Base-by-base conservation (phyloP, 2,888 invertebrate genomes). In the Andrena haemorrhoa region DNA sequence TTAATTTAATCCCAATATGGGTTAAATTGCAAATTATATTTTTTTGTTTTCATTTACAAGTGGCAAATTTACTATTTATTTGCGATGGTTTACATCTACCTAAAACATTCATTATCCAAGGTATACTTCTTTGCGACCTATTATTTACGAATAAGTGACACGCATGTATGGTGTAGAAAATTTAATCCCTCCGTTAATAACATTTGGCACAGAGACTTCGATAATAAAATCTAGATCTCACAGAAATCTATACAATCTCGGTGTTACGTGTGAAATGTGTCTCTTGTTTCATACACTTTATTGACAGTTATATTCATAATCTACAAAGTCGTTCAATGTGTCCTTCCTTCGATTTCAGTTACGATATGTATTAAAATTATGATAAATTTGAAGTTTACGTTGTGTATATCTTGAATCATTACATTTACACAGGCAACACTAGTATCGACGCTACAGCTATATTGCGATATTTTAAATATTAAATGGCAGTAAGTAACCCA, bases 1-100 rank as follows among this genome's bases (percentile, higher is more conserved):
- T 79, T 86, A 86, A 86, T 85, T 87, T 85, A 82, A 83, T 83
- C 85, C 88, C 90, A 90, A 90, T 90, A 89, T 91, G 90, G 89
- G 88, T 88, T 88, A 85, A 84, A 80, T 74, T 86, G 86, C 82
- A 88, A 89, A 86, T 88, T 82, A 74, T 85, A 82, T 86, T 79
- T 65, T 84, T 82, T 47, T 56, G 71, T 68, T 73, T 84, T 78
- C 81, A 88, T 85, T 86, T 87, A 86, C 82, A 71, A 76, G 78
- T 84, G 75, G 85, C 80, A 77, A 86, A 82, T 75, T 85, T 78
- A 71, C 73, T 84, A 58, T 81, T 71, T 63, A 74, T 73, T 72
- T 79, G 64, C 51, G 61, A 81, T 76, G 66, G 65, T 69, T 86
- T 78, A 79, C 63, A 79, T 78, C 85, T 60, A 84, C 68, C 81